These are phyloP conservation scores for Palythoa grandiflora DNA, from an alignment of 92 coral and sea anemone species.

Conservation along the genomic window DNA sequence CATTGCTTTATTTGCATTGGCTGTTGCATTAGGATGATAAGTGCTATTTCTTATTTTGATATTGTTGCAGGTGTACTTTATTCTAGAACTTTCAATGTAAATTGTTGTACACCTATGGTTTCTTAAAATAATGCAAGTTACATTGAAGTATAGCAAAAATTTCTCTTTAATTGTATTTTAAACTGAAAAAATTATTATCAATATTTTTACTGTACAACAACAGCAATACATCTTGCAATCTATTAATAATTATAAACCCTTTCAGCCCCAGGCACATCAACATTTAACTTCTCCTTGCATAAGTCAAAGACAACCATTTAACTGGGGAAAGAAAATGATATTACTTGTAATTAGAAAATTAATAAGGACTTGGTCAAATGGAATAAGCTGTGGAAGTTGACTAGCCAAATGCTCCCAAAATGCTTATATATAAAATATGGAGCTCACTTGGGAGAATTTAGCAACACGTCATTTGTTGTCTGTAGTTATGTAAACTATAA, in stretches of 20 bases:
- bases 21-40: background rate
- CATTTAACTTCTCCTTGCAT: background rate
- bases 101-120: background rate
- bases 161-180: background rate
- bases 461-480: no score
- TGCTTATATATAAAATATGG: no score
- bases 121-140: background rate
- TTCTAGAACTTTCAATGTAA: background rate
- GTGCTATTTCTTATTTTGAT: background rate
- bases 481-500: no score
- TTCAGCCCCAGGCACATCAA: slow-evolving; percentile 3
- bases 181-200: background rate
- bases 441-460: no score
- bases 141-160: background rate
- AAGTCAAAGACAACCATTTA: background rate
- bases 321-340: background rate
- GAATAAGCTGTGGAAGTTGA: background rate
- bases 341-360: background rate
- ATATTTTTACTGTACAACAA: background rate
- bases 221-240: background rate
- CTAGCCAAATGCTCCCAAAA: no score
- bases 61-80: background rate
- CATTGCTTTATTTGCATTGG: background rate
- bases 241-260: background rate
- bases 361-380: background rate